These are phyloP conservation scores for Drosophila aff. DNA, from an alignment of 1,140 invertebrate genomes.

Conservation along the genomic window DNA sequence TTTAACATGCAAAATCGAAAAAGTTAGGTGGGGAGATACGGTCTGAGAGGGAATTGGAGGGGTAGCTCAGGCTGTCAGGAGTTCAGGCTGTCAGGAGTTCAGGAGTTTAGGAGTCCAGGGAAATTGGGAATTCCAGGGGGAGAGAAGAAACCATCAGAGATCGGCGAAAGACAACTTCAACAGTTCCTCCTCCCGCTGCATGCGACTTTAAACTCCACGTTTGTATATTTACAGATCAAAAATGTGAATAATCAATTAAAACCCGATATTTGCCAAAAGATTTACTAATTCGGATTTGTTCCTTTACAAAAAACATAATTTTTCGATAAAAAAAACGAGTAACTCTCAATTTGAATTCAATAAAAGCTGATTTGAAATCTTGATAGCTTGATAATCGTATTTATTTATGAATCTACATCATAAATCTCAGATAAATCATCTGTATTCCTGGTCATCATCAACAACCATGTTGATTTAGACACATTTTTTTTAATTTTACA, in stretches of 20 bases:
- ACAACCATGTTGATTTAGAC: too few species aligned
- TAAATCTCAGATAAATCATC: too few species aligned
- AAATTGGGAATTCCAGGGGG: background rate
- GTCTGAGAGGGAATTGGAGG: background rate
- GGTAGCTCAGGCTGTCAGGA: background rate
- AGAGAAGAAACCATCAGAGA: constrained; percentile 9
- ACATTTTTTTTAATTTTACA: too few species aligned
- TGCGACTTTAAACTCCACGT: background rate
- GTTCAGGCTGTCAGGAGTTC: background rate
- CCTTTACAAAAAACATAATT: too few species aligned
- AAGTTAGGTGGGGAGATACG: background rate
- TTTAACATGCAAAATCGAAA: constrained; percentile 31
- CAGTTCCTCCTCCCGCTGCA: constrained; percentile 10
- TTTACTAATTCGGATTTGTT: too few species aligned
- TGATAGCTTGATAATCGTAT: too few species aligned
- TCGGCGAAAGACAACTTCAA: background rate
- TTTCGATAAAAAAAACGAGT: too few species aligned
- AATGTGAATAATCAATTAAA: too few species aligned
- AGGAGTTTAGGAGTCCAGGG: background rate
- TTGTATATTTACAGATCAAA: background rate
- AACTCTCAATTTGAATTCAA: too few species aligned
- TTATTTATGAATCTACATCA: too few species aligned
- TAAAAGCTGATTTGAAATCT: too few species aligned
- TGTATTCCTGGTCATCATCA: too few species aligned
- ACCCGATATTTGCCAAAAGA: background rate